Percentiles rank a stretch among this genome's conserved stretches.
These are phyloP conservation scores for Amiota communis DNA, from an alignment of 2,888 invertebrate genomes.

Conservation along the genomic window DNA sequence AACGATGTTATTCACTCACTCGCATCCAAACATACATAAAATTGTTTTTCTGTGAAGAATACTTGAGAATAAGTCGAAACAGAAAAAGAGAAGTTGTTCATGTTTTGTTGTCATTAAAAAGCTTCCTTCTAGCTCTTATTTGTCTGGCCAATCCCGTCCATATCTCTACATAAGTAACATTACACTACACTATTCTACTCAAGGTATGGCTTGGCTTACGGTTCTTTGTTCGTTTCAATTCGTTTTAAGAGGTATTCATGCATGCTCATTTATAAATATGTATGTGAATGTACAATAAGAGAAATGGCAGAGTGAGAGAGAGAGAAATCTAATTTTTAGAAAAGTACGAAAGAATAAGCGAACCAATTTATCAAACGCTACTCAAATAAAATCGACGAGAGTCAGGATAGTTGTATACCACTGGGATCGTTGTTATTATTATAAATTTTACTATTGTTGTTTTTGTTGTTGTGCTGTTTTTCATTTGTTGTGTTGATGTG, in stretches of 20 bases:
- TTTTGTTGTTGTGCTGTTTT: constrained; percentile 8
- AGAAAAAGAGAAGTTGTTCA: neutral
- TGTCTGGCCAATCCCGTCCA: constrained; percentile 30
- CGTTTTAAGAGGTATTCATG: constrained; percentile 38
- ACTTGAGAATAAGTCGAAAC: neutral
- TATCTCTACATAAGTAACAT: neutral
- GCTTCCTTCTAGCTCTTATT: constrained; percentile 38
- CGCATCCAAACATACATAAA: constrained; percentile 8
- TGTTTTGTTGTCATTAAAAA: constrained; percentile 27
- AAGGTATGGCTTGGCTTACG: constrained; percentile 55
- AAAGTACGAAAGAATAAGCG: neutral
- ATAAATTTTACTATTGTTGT: constrained; percentile 30
- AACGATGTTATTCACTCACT: neutral
- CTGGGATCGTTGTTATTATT: constrained; percentile 50
- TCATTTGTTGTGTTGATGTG: constrained; percentile 8
- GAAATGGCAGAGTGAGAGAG: neutral
- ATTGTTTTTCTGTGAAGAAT: neutral
- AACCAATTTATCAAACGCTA: neutral
- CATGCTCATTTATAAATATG: neutral
- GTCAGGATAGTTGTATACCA: constrained; percentile 15
- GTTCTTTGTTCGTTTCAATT: constrained; percentile 57
- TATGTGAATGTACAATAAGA: neutral
- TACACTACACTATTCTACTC: constrained; percentile 40
- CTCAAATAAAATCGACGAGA: neutral
- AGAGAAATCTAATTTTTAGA: neutral